Base-by-base conservation (phyloP, 2,113 vertebrate species). In the Labeo catla region DNA sequence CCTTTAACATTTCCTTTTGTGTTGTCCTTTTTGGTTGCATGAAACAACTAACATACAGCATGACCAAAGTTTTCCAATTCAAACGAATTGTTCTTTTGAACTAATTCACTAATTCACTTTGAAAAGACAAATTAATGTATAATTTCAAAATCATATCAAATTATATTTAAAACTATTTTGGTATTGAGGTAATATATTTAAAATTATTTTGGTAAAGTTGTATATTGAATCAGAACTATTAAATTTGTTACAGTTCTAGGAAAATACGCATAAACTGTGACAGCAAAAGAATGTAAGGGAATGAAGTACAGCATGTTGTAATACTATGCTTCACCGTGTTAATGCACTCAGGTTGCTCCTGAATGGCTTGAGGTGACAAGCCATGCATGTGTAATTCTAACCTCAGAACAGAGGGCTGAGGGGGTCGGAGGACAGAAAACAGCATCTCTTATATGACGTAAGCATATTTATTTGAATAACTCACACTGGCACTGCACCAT, bases 241-340 rank as follows among this genome's bases (percentile, higher is more conserved):
- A 59, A 59, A 8, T 39, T 11, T 12, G 4, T 70, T 70, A 19
- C 66, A 39, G 23, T 70, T 70, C 36, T 15, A 70, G 2, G 34
- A 43, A 70, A 70, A 70, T 7, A 70, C 19, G 15, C 19, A 70
- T 43, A 70, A 19, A 34, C 66, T 39, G 13, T 70, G 36, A 39
- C 43, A 70, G 15, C 11, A 43, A 70, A 70, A 70, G 66, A 70
- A 70, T 70, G 66, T 70, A 70, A 36, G 61, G 10, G 34, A 70
- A 34, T 39, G 34, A 34, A 36, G 66, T 28, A 13, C 63, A 57
- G 3, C 34, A 72, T 72, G 68, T 4, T 72, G 43, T 72, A 16
- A 43, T 72, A 36, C 43, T 72, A 16, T 72, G 34, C 5, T 43
- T 43, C 36, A 9, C 8, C 8, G 21, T 15, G 36, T 19, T 70